These are phyloP conservation scores for Oedothorax gibbosus DNA, from an alignment of 1,140 invertebrate species.

Conservation along the genomic window DNA sequence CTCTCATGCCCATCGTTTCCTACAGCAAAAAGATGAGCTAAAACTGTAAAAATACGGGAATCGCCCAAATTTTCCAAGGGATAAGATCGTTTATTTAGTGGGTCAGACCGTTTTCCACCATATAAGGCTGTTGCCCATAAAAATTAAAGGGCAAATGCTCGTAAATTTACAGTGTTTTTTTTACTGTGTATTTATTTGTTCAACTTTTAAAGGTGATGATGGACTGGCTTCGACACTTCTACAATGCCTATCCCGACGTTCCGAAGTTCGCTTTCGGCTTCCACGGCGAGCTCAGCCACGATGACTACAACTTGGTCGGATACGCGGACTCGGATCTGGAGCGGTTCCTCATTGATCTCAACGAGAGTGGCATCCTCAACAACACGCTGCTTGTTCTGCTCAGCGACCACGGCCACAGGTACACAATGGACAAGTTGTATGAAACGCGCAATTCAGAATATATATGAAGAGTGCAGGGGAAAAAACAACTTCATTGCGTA, in stretches of 20 bases:
- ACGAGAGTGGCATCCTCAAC: constrained; percentile 71
- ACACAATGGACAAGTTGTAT: too few species aligned
- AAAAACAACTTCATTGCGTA: too few species aligned
- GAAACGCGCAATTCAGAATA: too few species aligned
- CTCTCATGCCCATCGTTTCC: too few species aligned
- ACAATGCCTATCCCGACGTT: constrained; percentile 74
- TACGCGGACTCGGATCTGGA: constrained; percentile 80
- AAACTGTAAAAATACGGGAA: too few species aligned
- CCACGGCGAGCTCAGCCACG: constrained; percentile 90
- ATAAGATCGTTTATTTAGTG: neutral
- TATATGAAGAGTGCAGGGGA: too few species aligned
- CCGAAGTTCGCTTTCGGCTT: constrained; percentile 88
- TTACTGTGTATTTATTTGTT: neutral
- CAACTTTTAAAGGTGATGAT: constrained; percentile 73
- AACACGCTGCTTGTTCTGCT: constrained; percentile 86
- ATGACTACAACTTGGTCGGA: constrained; percentile 83
- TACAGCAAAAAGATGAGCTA: too few species aligned
- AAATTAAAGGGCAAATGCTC: too few species aligned
- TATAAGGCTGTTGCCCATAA: too few species aligned
- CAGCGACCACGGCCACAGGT: constrained; percentile 90
- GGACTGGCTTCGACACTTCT: constrained; percentile 76
- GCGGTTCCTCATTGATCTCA: constrained; percentile 74
- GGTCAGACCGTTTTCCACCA: too few species aligned
- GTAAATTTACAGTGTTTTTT: too few species aligned
- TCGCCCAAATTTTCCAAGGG: too few species aligned